These are phyloP conservation scores for Cacatua alba DNA, from an alignment of 2,113 vertebrate species.

Conservation along the genomic window DNA sequence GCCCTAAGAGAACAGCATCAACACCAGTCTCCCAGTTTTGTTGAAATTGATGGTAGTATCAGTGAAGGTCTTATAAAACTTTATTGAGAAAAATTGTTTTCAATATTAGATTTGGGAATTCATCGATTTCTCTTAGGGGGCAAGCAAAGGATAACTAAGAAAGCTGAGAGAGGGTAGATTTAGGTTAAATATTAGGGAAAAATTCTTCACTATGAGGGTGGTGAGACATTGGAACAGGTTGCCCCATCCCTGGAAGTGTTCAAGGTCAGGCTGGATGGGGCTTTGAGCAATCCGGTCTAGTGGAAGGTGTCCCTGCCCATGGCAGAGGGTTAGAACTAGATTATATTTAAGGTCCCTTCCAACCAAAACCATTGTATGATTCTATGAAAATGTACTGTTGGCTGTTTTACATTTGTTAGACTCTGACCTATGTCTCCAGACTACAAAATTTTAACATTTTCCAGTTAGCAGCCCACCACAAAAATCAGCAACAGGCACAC, in stretches of 20 bases:
- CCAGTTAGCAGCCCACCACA: background rate
- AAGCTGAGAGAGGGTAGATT: background rate
- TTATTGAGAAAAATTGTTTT: background rate
- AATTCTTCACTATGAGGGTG: background rate
- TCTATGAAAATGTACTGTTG: background rate
- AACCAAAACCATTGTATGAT: background rate
- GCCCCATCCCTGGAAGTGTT: background rate
- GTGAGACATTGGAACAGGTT: background rate
- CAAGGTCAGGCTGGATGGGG: background rate
- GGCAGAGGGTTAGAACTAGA: background rate
- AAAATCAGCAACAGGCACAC: background rate
- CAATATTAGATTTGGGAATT: background rate
- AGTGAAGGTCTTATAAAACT: background rate
- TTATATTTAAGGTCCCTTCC: background rate
- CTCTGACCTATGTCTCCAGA: background rate
- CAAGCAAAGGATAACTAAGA: background rate
- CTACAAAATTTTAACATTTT: background rate
- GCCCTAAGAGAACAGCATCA: background rate
- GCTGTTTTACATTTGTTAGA: background rate
- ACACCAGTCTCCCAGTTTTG: background rate
- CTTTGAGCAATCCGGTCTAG: background rate
- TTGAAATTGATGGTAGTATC: background rate
- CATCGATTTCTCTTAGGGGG: background rate
- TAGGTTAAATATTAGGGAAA: background rate
- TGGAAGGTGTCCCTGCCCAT: background rate